A percentile compares a stretch with the other conserved stretches of the same genome.
These are phyloP conservation scores for Thaumatotibia leucotreta DNA, from an alignment of 1,140 invertebrate genomes.

Conservation along the genomic window DNA sequence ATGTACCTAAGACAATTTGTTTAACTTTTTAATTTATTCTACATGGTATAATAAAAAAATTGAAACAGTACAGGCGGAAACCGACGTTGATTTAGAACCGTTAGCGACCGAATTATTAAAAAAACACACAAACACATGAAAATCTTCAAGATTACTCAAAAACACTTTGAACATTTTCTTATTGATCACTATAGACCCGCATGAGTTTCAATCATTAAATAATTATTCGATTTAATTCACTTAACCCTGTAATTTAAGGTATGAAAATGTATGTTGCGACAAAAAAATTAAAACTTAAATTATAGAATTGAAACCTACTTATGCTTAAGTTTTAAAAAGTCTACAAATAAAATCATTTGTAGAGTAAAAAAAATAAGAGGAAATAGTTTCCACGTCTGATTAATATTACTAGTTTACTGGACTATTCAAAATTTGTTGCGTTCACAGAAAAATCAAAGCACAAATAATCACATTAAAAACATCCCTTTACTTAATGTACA, in stretches of 20 bases:
- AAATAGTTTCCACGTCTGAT: conserved; percentile 45
- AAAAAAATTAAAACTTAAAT: conserved; percentile 42
- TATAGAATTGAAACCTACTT: conserved; percentile 61
- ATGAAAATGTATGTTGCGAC: conserved; percentile 24
- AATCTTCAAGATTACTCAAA: neutral
- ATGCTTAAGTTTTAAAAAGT: conserved; percentile 58
- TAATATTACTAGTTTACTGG: neutral
- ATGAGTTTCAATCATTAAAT: conserved; percentile 1
- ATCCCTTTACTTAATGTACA: too few relatives aligned
- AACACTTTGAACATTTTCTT: neutral
- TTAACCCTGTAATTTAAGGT: conserved; percentile 25
- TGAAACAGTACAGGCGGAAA: neutral
- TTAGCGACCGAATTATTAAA: neutral
- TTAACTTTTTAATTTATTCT: too few relatives aligned
- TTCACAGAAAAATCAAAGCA: conserved; percentile 21
- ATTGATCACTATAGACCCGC: neutral
- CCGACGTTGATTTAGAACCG: neutral
- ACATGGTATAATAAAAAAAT: neutral
- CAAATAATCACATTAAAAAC: neutral
- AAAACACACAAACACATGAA: neutral
- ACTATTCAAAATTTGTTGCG: conserved; percentile 25
- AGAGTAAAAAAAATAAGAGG: conserved; percentile 73
- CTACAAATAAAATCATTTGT: conserved; percentile 73
- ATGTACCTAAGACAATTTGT: too few relatives aligned
- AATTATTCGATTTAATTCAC: conserved; percentile 18